phyloP scores from a whole-genome alignment of 2,113 vertebrate genomes.

The Ageneiosus marmoratus region DNA sequence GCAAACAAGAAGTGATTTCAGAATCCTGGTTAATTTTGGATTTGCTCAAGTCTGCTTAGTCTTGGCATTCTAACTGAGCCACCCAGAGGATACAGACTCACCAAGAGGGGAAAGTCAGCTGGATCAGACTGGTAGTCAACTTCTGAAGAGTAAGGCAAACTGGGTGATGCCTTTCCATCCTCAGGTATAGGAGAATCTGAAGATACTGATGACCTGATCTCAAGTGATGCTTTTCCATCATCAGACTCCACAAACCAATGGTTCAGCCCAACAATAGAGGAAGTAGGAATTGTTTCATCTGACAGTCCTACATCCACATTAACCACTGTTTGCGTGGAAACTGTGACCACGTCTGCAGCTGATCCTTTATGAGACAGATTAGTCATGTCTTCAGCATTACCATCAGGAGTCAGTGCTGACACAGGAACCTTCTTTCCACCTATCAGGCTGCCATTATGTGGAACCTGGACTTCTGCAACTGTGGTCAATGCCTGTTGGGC shows the following conservation, averaged over 20 bases:
- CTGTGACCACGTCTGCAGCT: constrained; percentile 34
- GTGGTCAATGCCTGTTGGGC: constrained; percentile 29
- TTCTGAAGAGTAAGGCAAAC: constrained; percentile 70
- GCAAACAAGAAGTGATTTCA: neutral
- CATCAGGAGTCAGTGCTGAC: constrained; percentile 25
- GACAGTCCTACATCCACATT: constrained; percentile 40
- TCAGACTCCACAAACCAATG: neutral
- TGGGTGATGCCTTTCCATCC: constrained; percentile 76
- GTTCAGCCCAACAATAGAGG: neutral
- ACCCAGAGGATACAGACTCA: constrained; percentile 66
- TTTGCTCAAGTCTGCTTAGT: neutral
- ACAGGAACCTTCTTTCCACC: constrained; percentile 25
- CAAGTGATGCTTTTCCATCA: neutral
- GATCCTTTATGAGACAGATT: constrained; percentile 7
- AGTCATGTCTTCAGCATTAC: neutral
- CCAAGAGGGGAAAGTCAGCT: constrained; percentile 77
- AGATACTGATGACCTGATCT: neutral
- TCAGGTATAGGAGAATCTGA: constrained; percentile 68
- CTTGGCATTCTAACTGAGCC: neutral
- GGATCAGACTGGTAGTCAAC: constrained; percentile 84
- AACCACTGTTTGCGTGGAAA: constrained; percentile 39
- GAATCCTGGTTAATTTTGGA: neutral
- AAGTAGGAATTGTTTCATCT: constrained; percentile 31
- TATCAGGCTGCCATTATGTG: constrained; percentile 3
- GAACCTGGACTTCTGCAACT: neutral